Evolutionary conservation across 2,888 invertebrate species (phyloP), one percentile per base, ranked within the genome.

Genomic region (Netelia melanura): DNA sequence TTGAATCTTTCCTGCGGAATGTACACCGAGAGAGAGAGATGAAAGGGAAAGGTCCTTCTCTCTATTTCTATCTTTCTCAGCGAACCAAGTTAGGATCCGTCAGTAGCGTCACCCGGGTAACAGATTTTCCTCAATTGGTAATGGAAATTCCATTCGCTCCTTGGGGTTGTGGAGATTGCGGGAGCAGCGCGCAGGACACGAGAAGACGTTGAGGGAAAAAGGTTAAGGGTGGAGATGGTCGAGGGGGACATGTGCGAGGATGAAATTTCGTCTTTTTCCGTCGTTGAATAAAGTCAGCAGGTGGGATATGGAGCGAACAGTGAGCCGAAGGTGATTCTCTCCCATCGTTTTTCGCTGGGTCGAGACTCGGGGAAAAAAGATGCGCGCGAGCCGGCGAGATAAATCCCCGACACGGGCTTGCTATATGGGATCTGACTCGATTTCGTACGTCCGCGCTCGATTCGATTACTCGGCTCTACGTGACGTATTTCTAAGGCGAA

Each of bases 41-140:
- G 3, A 3, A 5, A 5, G 5, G 30, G 30, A 30, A 30, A 30
- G 21, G 44, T 23, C 43, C 43, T 48, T 17, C 61, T 38, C 25
- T 14, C 8, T 11, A 10, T 6, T 43, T 44, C 3, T 21, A 3
- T 14, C 9, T 25, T 14, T 68, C n/a, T 17, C 9, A 10, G 71
- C 52, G 75, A 85, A 79, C 61, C 76, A 44, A 79, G 85, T 85
- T 82, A 82, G 79, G 79, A 85, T 82, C 76, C 79, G 79, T 85
- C 82, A 52, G 65, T 85, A 52, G 74, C 67, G 62, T 78, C 52
- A 38, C 78, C 52, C 82, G 81, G 88, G 87, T 91, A 92, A 91
- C 91, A 89, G 90, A 91, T 91, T 92, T 90, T 85, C 30, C 86
- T 89, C 89, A 89, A 91, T 91, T 91, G 87, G 87, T 88, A 89